Conservation (phyloP, 1,140 invertebrate genomes). For the Contarinia nasturtii region DNA sequence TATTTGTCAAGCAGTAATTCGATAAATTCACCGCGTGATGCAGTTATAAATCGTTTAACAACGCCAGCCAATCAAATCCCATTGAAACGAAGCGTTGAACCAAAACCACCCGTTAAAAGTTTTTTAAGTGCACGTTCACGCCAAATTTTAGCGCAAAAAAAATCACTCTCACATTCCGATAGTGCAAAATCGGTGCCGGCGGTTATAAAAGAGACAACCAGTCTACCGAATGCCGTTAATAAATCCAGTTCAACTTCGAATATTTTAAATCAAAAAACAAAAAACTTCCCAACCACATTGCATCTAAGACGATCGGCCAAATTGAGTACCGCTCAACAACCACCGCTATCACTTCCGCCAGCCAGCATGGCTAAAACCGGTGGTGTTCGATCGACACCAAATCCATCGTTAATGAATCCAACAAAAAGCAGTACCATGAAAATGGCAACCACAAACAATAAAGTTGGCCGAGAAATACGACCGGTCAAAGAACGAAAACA, state of each 20-base stretch:
- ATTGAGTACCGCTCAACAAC: conserved; percentile 5
- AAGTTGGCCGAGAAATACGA: conserved; percentile 9
- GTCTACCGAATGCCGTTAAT: not conserved
- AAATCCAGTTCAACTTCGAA: conserved; percentile 2
- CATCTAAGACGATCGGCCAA: conserved; percentile 20
- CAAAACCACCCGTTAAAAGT: conserved; percentile 9
- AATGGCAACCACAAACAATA: conserved; percentile 2
- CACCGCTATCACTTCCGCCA: conserved; percentile 20
- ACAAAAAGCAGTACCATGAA: conserved; percentile 20
- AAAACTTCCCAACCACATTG: conserved; percentile 6
- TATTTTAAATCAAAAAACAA: not conserved
- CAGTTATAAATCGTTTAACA: conserved; percentile 18
- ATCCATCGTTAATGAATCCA: conserved; percentile 16
- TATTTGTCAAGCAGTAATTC: conserved; percentile 18
- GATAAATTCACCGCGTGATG: conserved; percentile 13
- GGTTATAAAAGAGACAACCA: not conserved
- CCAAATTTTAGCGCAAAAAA: conserved; percentile 16
- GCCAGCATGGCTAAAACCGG: conserved; percentile 10
- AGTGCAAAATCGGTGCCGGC: conserved; percentile 2
- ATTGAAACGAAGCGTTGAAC: not conserved
- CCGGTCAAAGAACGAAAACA: not conserved
- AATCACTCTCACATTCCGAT: not conserved
- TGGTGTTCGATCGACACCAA: not conserved
- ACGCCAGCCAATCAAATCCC: conserved; percentile 4
- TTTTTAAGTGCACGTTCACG: conserved; percentile 21